phyloP scores from a whole-genome alignment of 2,113 vertebrate genomes.

The Rattus norvegicus region GRCr8 NC_086028.1:8868001-8868500 shows the following conservation, averaged over 20 bases:
- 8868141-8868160: not conserved
- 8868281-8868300: not conserved
- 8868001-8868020: not conserved
- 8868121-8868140: not conserved
- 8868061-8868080: constrained; percentile 50
- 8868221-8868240: accelerated
- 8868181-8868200: not conserved
- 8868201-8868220: not conserved
- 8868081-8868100: constrained; percentile 36
- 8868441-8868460: not conserved
- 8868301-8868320: accelerated
- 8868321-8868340: not conserved
- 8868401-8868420: not conserved
- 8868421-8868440: not conserved
- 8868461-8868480: not conserved
- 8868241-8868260: no score
- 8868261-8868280: accelerated
- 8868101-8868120: not conserved
- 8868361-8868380: not conserved
- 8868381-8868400: not conserved
- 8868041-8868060: not conserved
- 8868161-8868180: not conserved
- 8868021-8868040: not conserved
- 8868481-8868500: not conserved
- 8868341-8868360: not conserved